Conservation (phyloP, 1,140 invertebrate species). For the Bradysia coprophila region DNA sequence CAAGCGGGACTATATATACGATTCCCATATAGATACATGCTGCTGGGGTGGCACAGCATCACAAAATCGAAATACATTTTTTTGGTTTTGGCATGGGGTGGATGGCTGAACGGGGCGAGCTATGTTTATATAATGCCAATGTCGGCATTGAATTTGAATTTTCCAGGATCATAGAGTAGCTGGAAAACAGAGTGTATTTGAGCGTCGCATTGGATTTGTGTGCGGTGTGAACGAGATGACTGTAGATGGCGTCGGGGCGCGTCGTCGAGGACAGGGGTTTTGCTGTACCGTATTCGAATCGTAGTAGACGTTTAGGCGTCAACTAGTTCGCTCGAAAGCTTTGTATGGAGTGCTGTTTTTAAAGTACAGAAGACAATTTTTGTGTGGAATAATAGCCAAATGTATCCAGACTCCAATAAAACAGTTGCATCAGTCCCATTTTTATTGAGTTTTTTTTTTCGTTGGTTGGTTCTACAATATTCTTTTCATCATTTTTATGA, state of each 20-base stretch:
- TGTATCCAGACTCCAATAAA: too few species aligned
- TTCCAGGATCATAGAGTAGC: not conserved
- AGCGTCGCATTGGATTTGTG: not conserved
- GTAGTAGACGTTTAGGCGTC: constrained; percentile 28
- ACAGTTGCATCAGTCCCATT: too few species aligned
- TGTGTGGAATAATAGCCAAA: not conserved
- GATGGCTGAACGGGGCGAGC: not conserved
- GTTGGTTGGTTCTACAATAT: too few species aligned
- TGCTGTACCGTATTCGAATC: constrained; percentile 25
- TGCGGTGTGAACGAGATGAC: not conserved
- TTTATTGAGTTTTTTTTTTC: too few species aligned
- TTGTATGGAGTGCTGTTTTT: constrained; percentile 13
- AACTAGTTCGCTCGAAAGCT: constrained; percentile 27
- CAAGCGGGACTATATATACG: too few species aligned
- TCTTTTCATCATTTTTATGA: too few species aligned
- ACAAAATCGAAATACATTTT: too few species aligned
- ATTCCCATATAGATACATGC: too few species aligned
- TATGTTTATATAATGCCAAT: not conserved
- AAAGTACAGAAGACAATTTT: too few species aligned
- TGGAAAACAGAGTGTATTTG: not conserved
- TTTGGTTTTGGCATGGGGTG: too few species aligned
- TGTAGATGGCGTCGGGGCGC: not conserved
- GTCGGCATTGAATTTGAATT: not conserved
- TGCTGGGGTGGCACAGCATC: too few species aligned
- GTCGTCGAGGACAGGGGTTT: constrained; percentile 19